These are phyloP conservation scores for Notothenia coriiceps DNA, from an alignment of 2,113 vertebrate species.

Conservation along the genomic window DNA sequence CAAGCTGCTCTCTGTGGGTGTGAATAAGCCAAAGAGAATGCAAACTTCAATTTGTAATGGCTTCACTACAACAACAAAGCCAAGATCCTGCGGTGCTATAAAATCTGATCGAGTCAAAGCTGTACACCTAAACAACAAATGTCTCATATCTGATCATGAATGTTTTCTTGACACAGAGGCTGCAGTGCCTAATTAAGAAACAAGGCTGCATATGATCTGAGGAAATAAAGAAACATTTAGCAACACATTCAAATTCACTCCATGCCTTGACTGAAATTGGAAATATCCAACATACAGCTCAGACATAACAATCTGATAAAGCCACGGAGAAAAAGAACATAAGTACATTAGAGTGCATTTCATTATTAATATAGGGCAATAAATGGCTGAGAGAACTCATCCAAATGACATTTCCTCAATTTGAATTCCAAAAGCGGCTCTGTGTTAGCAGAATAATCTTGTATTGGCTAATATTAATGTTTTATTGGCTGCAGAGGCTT, in stretches of 20 bases:
- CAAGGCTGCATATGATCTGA: neutral
- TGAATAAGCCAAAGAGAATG: slow-evolving; percentile 20
- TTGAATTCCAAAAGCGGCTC: slow-evolving; percentile 62
- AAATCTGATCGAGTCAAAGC: slow-evolving; percentile 16
- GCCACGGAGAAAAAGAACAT: slow-evolving; percentile 23
- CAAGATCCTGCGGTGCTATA: neutral
- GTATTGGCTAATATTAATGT: slow-evolving; percentile 65
- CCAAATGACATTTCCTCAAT: slow-evolving; percentile 56
- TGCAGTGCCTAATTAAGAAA: slow-evolving; percentile 2
- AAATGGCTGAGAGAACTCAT: slow-evolving; percentile 37
- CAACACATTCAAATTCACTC: slow-evolving; percentile 16
- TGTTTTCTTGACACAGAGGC: slow-evolving; percentile 1
- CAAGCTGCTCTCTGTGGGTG: slow-evolving; percentile 22
- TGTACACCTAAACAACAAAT: slow-evolving; percentile 13
- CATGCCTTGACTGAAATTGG: slow-evolving; percentile 21
- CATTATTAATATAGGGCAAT: slow-evolving; percentile 46
- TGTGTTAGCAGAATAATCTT: slow-evolving; percentile 53
- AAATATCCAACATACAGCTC: slow-evolving; percentile 23
- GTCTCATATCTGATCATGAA: neutral
- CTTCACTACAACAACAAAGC: neutral
- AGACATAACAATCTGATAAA: slow-evolving; percentile 19
- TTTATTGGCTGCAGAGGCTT: slow-evolving; percentile 68
- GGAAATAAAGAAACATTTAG: neutral
- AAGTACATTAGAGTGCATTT: slow-evolving; percentile 38
- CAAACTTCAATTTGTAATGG: slow-evolving; percentile 30